phyloP scores from a whole-genome alignment of 2,797 vertebrate genomes.

The Helarctos malayanus region DNA sequence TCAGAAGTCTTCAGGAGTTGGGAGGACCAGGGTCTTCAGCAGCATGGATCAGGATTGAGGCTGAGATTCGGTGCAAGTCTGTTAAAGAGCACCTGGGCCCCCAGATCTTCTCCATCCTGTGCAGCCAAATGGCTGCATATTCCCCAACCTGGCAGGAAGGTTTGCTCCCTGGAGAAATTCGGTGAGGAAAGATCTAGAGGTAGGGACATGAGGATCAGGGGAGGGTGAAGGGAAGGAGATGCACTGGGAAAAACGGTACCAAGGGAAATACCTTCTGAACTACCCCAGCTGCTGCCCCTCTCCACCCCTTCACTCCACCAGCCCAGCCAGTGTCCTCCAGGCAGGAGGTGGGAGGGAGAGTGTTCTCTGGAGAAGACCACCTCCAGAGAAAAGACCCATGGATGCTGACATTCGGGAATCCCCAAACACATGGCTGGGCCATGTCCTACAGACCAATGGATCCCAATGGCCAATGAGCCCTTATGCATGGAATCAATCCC shows the following conservation, averaged over 20 bases:
- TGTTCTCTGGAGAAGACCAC: background rate
- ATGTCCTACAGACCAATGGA: background rate
- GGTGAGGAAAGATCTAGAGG: background rate
- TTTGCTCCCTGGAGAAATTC: background rate
- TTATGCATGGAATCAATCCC: background rate
- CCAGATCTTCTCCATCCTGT: too few relatives aligned
- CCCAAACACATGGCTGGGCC: background rate
- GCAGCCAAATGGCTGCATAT: background rate
- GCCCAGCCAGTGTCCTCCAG: background rate
- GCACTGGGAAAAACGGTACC: background rate
- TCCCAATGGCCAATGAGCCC: background rate
- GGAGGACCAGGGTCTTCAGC: background rate
- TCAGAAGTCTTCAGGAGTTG: background rate
- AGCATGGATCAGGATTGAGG: background rate
- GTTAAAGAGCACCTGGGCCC: background rate
- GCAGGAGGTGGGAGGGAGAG: background rate
- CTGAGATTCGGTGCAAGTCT: background rate
- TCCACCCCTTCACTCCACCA: background rate
- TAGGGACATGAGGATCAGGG: background rate
- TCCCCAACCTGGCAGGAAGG: background rate
- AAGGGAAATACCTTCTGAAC: background rate
- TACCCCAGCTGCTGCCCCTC: background rate
- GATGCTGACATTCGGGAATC: too few relatives aligned
- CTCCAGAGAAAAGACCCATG: background rate
- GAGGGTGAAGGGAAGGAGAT: background rate